phyloP scores from a whole-genome alignment of 1,140 invertebrate genomes.

The Tetranychus urticae region DNA sequence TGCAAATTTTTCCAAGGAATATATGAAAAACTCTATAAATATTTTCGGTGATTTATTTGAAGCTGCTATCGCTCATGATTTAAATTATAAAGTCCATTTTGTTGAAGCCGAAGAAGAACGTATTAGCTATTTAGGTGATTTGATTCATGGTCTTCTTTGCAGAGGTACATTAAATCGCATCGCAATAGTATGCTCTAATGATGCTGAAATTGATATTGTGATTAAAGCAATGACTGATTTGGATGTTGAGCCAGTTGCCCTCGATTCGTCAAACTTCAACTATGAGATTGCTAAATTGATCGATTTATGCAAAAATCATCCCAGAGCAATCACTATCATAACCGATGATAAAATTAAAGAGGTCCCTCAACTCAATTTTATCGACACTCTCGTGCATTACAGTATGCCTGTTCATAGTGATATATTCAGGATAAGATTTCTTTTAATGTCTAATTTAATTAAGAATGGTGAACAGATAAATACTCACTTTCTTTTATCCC shows the following conservation, averaged over 20 bases:
- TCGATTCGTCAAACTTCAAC: not conserved
- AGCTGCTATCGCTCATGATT: not conserved
- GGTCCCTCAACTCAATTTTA: not conserved
- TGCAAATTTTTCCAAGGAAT: not conserved
- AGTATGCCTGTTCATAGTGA: not conserved
- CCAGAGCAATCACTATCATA: not conserved
- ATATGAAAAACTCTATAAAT: not conserved
- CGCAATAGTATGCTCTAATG: not conserved
- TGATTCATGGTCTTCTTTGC: not conserved
- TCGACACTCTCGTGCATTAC: not conserved
- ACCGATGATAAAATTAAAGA: not conserved
- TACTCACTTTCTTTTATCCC: not conserved
- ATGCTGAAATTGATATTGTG: not conserved
- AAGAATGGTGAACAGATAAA: not conserved
- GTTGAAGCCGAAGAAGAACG: not conserved
- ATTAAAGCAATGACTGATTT: not conserved
- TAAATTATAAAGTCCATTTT: not conserved
- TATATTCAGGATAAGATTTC: not conserved
- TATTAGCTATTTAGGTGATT: not conserved
- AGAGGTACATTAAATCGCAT: not conserved
- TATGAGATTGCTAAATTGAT: not conserved
- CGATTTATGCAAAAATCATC: not conserved
- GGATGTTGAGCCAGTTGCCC: not conserved
- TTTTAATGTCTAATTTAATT: not conserved
- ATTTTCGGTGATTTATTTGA: not conserved